phyloP scores from a whole-genome alignment of 2,797 vertebrate species.

The Thunnus albacares region DNA sequence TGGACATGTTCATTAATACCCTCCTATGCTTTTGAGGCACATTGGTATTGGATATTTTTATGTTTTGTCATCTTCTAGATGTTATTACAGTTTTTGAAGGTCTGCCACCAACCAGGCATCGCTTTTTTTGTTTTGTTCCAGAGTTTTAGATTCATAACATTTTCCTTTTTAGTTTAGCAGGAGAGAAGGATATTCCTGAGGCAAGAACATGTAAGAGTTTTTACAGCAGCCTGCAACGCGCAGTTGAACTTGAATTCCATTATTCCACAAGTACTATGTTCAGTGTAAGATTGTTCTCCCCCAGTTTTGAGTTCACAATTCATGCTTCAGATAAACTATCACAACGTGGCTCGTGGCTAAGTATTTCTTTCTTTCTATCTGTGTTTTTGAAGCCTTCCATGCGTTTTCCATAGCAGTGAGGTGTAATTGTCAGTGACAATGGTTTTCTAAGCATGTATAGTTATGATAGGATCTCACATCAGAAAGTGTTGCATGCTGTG shows the following conservation, averaged over 20 bases:
- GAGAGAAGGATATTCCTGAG: constrained; percentile 33
- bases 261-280: constrained; percentile 42
- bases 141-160: constrained; percentile 26
- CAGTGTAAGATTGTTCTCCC: constrained; percentile 86
- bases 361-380: constrained; percentile 85
- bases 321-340: constrained; percentile 76
- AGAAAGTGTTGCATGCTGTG: constrained; percentile 91
- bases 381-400: constrained; percentile 89
- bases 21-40: constrained; percentile 63
- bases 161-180: constrained; percentile 39
- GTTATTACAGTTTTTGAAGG: constrained; percentile 47
- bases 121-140: constrained; percentile 30
- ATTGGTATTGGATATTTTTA: constrained; percentile 45
- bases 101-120: constrained; percentile 40
- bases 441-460: constrained; percentile 94
- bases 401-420: constrained; percentile 76
- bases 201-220: constrained; percentile 32
- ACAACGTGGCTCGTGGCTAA: constrained; percentile 90
- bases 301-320: constrained; percentile 73
- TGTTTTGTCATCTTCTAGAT: constrained; percentile 45
- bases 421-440: constrained; percentile 87
- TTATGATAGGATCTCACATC: constrained; percentile 79
- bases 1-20: constrained; percentile 55
- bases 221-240: constrained; percentile 31
- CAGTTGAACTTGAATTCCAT: constrained; percentile 57